These are phyloP conservation scores for Lasioglossum leucozonium DNA, from an alignment of 2,888 invertebrate genomes.

Conservation along the genomic window DNA sequence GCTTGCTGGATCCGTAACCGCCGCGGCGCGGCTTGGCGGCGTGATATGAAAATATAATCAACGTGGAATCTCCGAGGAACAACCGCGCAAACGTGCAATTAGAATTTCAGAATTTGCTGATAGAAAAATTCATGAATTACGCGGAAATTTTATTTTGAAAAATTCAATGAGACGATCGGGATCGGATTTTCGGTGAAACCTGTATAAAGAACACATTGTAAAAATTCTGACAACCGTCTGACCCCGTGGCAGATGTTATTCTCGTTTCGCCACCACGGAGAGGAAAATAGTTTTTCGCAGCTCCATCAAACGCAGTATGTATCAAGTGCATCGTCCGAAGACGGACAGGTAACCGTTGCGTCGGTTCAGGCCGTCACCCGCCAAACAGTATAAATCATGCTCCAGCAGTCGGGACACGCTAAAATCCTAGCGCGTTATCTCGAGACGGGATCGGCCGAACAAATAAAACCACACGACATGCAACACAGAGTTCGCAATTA, in stretches of 20 bases:
- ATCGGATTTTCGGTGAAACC: no score
- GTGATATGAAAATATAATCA: not conserved
- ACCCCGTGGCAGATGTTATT: not conserved
- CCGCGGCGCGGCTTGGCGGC: no score
- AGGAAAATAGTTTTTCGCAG: not conserved
- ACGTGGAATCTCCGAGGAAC: not conserved
- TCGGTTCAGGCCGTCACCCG: not conserved
- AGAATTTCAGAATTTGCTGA: not conserved
- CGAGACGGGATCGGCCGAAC: not conserved
- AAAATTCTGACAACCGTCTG: not conserved
- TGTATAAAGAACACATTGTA: no score
- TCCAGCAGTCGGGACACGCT: not conserved
- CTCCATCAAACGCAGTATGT: not conserved
- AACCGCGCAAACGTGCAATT: not conserved
- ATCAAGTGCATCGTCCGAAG: not conserved
- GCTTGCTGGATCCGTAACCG: no score
- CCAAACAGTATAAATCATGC: slow-evolving; percentile 7
- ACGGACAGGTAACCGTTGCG: not conserved
- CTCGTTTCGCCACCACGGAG: not conserved
- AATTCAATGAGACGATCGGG: no score
- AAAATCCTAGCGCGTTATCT: not conserved
- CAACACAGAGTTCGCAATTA: slow-evolving; percentile 8
- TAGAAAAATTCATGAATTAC: not conserved
- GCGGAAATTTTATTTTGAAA: no score
- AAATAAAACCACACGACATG: slow-evolving; percentile 2